Evolutionary conservation across 2,113 vertebrate genomes (phyloP), one percentile per base, ranked within the genome.

Genomic region (Thalassarche chlororhynchos): DNA sequence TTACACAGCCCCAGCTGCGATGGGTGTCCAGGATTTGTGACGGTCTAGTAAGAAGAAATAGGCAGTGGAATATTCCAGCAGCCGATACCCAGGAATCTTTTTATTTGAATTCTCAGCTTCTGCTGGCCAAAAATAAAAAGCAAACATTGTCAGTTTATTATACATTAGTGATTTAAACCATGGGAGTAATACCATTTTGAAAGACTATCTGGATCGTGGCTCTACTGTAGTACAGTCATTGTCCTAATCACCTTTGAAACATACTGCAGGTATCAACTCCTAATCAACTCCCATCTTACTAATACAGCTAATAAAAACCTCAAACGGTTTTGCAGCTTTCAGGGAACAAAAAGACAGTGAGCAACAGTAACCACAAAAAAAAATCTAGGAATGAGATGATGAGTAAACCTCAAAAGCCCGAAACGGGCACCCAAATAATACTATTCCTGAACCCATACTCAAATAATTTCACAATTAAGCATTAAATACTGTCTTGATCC

Each of bases 21-120:
- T 1, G 26, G 60, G 42, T 4, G 0, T 3, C 44, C 38, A 2
- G 75, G 26, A 1, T 14, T 24, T 8, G 52, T 5, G 17, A 11
- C 2, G 1, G 3, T 29, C 65, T 7, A 3, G 25, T 0, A 0
- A 14, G 92, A 51, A 58, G 36, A 42, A 60, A 66, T 6, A 3
- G 18, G 55, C 46, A 17, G 34, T 9, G 49, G 55, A 34, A 49
- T 11, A 12, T 38, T 76, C 44, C 77, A 89, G 65, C 42, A 47
- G 17, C 28, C 0, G 1, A 28, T 6, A 20, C 18, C 40, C 61
- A 46, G 62, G 36, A 40, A 71, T 14, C 6, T 55, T 60, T 58
- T n/a, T 15, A 12, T 23, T 21, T 57, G 36, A 69, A 32, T 29
- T 10, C 40, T 65, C 81, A 76, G 69, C 69, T 46, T 61, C 74